Evolutionary conservation across 2,888 invertebrate genomes (phyloP).

Genomic region (Lutraria lutraria): DNA sequence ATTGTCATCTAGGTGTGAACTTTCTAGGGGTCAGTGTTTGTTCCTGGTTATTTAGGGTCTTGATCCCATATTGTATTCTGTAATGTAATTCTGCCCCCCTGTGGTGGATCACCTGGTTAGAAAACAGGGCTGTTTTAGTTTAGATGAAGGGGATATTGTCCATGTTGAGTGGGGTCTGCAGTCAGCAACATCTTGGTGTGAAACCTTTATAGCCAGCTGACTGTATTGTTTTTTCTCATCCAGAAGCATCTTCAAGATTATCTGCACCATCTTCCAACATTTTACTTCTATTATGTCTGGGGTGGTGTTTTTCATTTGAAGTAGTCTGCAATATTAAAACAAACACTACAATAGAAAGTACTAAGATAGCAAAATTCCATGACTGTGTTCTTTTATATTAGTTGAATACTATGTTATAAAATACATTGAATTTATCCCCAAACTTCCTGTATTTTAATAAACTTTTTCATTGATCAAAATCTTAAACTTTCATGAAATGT

Average conservation of each 20-base stretch:
- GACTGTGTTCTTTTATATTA: too few relatives aligned
- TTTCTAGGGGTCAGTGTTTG: slow-evolving; percentile 27
- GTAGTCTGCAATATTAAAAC: too few relatives aligned
- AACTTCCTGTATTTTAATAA: too few relatives aligned
- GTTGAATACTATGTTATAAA: too few relatives aligned
- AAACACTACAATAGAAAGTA: too few relatives aligned
- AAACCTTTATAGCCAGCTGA: background rate
- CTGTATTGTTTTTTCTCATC: background rate
- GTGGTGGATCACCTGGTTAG: background rate
- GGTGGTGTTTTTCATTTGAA: too few relatives aligned
- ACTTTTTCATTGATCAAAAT: too few relatives aligned
- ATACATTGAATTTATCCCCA: too few relatives aligned
- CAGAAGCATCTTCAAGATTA: background rate
- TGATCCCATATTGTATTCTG: slow-evolving; percentile 15
- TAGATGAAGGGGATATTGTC: background rate
- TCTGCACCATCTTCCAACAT: background rate
- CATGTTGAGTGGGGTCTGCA: background rate
- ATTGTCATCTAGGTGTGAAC: slow-evolving; percentile 61
- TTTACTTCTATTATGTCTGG: background rate
- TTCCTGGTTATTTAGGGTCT: slow-evolving; percentile 29
- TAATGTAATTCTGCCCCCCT: background rate
- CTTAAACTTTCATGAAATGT: too few relatives aligned
- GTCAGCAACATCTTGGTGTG: background rate
- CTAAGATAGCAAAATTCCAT: too few relatives aligned
- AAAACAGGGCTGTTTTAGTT: background rate